Conservation (phyloP, 2,113 vertebrate species). For the Heterocephalus glaber region DNA sequence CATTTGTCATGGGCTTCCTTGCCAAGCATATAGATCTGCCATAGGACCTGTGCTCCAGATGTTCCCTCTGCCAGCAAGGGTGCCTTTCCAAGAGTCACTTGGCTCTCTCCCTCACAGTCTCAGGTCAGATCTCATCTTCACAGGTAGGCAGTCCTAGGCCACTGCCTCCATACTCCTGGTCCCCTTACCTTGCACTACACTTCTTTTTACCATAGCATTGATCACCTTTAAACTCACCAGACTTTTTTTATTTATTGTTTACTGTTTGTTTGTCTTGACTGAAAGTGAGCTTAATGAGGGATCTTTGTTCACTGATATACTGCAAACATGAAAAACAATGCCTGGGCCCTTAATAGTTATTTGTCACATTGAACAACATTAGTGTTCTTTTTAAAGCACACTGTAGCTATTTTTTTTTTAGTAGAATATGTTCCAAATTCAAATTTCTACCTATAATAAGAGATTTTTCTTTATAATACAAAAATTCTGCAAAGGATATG, state of each 20-base stretch:
- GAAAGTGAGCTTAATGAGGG: neutral
- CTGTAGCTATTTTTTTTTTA: neutral
- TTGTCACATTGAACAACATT: neutral
- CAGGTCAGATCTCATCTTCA: neutral
- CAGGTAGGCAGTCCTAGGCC: neutral
- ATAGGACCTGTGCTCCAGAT: neutral
- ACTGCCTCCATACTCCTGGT: neutral
- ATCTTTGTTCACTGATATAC: neutral
- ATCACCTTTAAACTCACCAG: neutral
- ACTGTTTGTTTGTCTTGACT: neutral
- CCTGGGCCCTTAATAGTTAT: neutral
- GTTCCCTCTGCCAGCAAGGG: neutral
- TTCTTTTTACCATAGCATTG: neutral
- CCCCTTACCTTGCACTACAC: neutral
- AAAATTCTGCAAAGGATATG: constrained; percentile 71
- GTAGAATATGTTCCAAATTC: neutral
- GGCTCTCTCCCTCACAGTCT: neutral
- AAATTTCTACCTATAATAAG: neutral
- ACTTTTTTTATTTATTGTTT: neutral
- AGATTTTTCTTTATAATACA: constrained; percentile 81
- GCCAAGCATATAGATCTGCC: neutral
- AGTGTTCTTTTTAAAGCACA: neutral
- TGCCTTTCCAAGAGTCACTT: neutral
- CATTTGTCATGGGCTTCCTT: neutral
- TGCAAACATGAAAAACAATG: neutral